Base-by-base conservation (phyloP, 1,140 invertebrate species). In the Hormaphis cornu region DNA sequence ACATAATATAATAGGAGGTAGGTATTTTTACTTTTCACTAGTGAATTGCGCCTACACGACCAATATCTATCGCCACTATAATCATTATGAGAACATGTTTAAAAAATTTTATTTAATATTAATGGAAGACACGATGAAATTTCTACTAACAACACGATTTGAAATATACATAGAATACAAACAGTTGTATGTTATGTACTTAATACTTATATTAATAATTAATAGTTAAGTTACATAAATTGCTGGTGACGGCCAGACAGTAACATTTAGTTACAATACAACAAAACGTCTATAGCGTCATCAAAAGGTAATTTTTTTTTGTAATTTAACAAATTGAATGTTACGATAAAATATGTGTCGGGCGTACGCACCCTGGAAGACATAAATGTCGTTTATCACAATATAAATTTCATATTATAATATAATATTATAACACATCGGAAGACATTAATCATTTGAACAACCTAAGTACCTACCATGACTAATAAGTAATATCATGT, bases 311-410 rank as follows among this genome's bases (percentile, higher is more conserved):
- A 37, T 37, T 40, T 35, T 40, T 37, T 56, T n/a, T n/a, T n/a
- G n/a, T 16, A 24, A 58, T n/a, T 58, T 58, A 40, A 58, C 40
- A 40, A 58, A 24, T 20, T 35, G 28, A 20, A 35, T 35, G 18
- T 26, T 54, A 22, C n/a, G n/a, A 35, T 42, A 42, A n/a, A 16
- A 42, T n/a, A 24, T 50, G 4, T 26, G 24, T 16, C 20, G 54
- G 14, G 33, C 18, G 20, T 10, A 10, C 14, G n/a, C 24, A 20
- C 54, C 20, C 54, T 58, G 54, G 54, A 58, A 58, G 54, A 58
- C 54, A 40, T n/a, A n/a, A 58, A 58, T 58, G 54, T 58, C 26
- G 33, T 40, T 58, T 58, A 58, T 58, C 54, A 58, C 54, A 58
- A 58, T 40, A 58, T 58, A 33, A 58, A 58, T 58, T 58, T 37